Evolutionary conservation across 2,113 vertebrate genomes (phyloP), one percentile per base, ranked within the genome.

Genomic region (Hypocryptadius cinnamomeus): DNA sequence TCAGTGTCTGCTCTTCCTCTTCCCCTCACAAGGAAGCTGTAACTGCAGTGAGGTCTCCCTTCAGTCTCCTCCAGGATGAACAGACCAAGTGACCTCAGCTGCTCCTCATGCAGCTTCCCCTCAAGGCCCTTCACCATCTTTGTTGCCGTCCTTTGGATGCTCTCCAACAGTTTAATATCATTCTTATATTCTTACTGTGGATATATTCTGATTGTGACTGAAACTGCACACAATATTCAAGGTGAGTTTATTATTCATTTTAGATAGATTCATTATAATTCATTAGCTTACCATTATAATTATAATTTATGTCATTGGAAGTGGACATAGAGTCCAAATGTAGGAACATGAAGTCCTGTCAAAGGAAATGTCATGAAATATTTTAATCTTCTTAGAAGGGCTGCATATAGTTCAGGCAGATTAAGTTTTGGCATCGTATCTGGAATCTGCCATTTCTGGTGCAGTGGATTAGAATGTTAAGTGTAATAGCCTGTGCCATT

Each of bases 351-450:
- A 87, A 15, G 31, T 72, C 19, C 71, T 89, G 24, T 72, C 66
- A 69, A 93, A 80, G 21, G 64, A 93, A 77, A 85, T 21, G 33
- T 79, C 2, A 4, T n/a, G 21, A 91, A 93, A 83, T 90, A 91
- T 70, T 92, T 94, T 90, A 84, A 74, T 92, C 71, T 85, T 87
- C 78, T 87, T 90, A 73, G 53, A 82, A 76, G 31, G 69, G 25
- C 53, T 89, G 57, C 57, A 24, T 89, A 33, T 91, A 48, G 31
- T 87, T 89, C 15, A 45, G 53, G n/a, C 21, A 54, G 53, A 64
- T 77, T 79, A 85, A 48, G 19, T 91, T 92, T 91, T 91, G 96
- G 63, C 71, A 25, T 82, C 0, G 0, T 72, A 37, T 48, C 59
- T 85, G 74, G 50, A 76, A 91, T 87, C 63, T 77, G 16, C 54